Evolutionary conservation across 1,140 invertebrate species (phyloP).

Genomic region (Drosophila busckii): DNA sequence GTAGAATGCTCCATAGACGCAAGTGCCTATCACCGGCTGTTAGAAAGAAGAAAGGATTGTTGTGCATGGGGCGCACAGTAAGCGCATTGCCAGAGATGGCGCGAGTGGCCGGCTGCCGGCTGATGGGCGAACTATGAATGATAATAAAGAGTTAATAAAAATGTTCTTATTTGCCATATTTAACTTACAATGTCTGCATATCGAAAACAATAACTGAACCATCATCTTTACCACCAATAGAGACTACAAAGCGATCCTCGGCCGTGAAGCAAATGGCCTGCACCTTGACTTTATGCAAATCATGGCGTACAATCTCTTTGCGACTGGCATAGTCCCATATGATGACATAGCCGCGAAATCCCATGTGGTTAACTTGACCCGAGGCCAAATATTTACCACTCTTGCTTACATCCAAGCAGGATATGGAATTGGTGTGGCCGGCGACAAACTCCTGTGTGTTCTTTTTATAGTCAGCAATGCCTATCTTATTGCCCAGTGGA

Average conservation of each 20-base stretch:
- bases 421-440: conserved; percentile 91
- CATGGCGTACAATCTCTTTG: conserved; percentile 83
- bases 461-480: conserved; percentile 86
- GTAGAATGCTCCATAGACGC: conserved; percentile 88
- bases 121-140: conserved; percentile 80
- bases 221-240: conserved; percentile 93
- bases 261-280: conserved; percentile 90
- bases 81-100: conserved; percentile 84
- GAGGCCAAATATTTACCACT: conserved; percentile 90
- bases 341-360: conserved; percentile 92
- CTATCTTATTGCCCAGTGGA: conserved; percentile 90
- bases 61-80: conserved; percentile 81
- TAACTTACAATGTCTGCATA: conserved; percentile 80
- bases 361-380: conserved; percentile 93
- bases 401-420: conserved; percentile 87
- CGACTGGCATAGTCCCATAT: conserved; percentile 90
- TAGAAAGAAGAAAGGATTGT: conserved; percentile 83
- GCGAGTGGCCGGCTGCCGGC: conserved; percentile 83
- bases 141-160: background rate
- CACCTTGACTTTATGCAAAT: conserved; percentile 91
- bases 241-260: conserved; percentile 89
- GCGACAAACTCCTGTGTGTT: conserved; percentile 88
- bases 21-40: conserved; percentile 86
- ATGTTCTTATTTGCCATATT: background rate
- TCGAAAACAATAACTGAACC: conserved; percentile 89